These are phyloP conservation scores for Tinea trinotella DNA, from an alignment of 2,888 invertebrate genomes.

Conservation along the genomic window DNA sequence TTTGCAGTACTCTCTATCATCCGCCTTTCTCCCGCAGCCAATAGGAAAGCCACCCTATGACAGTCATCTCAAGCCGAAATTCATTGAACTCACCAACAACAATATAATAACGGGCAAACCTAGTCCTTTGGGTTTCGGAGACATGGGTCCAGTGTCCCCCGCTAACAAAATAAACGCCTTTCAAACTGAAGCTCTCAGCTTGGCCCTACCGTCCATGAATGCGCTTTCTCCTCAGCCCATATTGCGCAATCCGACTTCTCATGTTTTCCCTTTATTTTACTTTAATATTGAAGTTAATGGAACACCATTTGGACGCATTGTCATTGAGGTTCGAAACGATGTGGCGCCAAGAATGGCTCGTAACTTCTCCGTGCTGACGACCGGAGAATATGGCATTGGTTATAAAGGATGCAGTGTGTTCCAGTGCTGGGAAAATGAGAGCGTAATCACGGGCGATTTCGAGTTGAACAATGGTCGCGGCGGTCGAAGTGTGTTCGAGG, in stretches of 20 bases:
- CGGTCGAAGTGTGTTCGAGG: conserved; percentile 82
- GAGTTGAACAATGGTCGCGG: conserved; percentile 87
- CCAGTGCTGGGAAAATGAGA: conserved; percentile 87
- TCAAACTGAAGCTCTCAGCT: conserved; percentile 42
- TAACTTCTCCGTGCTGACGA: conserved; percentile 80
- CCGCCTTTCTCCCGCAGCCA: conserved; percentile 34
- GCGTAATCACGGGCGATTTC: conserved; percentile 86
- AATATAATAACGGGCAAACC: conserved; percentile 25
- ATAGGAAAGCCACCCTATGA: conserved; percentile 22
- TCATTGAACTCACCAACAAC: conserved; percentile 3
- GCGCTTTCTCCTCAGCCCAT: conserved; percentile 48
- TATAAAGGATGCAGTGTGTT: conserved; percentile 86
- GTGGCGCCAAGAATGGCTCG: conserved; percentile 87
- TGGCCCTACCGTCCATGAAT: conserved; percentile 31
- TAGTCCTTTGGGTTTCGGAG: conserved; percentile 21
- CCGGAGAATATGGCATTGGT: conserved; percentile 81
- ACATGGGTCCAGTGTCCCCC: conserved; percentile 27
- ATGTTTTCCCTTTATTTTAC: conserved; percentile 79
- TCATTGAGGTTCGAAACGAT: conserved; percentile 84
- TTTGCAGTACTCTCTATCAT: conserved; percentile 38
- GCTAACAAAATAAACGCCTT: conserved; percentile 28
- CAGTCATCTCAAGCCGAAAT: not conserved
- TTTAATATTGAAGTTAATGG: conserved; percentile 85
- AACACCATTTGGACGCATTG: conserved; percentile 77
- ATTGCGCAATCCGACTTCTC: conserved; percentile 57